Evolutionary conservation across 1,140 invertebrate species (phyloP).

Genomic region (Drosophila varians): DNA sequence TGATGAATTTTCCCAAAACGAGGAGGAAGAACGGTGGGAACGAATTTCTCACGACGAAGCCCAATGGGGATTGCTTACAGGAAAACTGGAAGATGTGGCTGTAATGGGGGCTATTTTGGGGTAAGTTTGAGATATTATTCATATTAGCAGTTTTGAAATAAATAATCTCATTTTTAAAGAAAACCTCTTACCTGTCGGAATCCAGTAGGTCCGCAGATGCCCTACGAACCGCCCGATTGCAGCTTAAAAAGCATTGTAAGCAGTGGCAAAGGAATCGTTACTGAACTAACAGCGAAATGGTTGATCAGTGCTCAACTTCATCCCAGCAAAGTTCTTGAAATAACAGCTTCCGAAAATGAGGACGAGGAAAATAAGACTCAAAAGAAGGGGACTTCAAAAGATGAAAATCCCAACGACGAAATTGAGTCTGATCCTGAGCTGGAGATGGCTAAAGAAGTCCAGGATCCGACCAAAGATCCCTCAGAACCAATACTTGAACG

Average conservation of each 20-base stretch:
- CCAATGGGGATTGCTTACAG: conserved; percentile 93
- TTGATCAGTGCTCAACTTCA: conserved; percentile 88
- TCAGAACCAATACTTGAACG: conserved; percentile 85
- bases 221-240: conserved; percentile 86
- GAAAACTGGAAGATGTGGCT: conserved; percentile 94
- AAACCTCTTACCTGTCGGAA: conserved; percentile 54
- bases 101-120: conserved; percentile 89
- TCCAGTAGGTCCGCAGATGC: conserved; percentile 84
- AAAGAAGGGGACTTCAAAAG: background rate
- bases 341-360: conserved; percentile 56
- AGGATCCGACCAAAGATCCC: conserved; percentile 82
- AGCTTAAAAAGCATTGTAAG: conserved; percentile 90
- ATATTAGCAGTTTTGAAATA: background rate
- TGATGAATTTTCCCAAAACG: conserved; percentile 78
- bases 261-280: conserved; percentile 92
- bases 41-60: conserved; percentile 92
- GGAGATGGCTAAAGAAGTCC: conserved; percentile 6
- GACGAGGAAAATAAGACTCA: conserved; percentile 38
- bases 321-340: conserved; percentile 84
- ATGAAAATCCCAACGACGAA: conserved; percentile 2
- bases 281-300: conserved; percentile 93
- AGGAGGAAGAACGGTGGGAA: conserved; percentile 90
- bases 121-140: conserved; percentile 61
- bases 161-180: conserved; percentile 13
- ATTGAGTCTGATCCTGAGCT: conserved; percentile 27